A percentile compares a stretch with the other conserved stretches of the same genome.
Conservation (phyloP, 2,888 invertebrate genomes). For the Adineta ricciae region DNA sequence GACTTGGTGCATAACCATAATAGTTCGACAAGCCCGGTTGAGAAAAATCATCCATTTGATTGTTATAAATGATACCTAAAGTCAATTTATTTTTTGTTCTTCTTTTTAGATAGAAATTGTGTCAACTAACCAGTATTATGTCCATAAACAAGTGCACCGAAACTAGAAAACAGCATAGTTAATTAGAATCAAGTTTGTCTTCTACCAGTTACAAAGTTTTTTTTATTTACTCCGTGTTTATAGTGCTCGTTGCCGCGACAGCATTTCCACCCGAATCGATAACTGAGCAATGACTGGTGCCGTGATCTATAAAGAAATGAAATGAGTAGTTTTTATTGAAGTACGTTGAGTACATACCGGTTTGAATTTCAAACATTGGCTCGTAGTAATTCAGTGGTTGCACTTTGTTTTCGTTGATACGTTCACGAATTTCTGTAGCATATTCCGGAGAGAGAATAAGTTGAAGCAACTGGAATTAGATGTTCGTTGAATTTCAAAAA, state of each 20-base stretch:
- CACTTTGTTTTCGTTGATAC: background rate
- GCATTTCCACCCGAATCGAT: slow-evolving; percentile 44
- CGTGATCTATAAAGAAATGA: slow-evolving; percentile 34
- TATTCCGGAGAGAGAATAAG: background rate
- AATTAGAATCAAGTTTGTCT: background rate
- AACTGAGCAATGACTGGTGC: slow-evolving; percentile 45
- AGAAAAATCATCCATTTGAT: slow-evolving; percentile 78
- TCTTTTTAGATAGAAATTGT: slow-evolving; percentile 46
- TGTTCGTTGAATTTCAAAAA: too few species aligned
- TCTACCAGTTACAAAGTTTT: background rate
- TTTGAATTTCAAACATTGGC: background rate
- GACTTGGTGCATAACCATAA: slow-evolving; percentile 58
- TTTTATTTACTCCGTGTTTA: slow-evolving; percentile 43
- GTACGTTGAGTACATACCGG: background rate
- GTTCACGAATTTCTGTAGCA: background rate
- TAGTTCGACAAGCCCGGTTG: slow-evolving; percentile 36
- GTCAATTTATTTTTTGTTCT: slow-evolving; percentile 31
- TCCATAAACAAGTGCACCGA: slow-evolving; percentile 61
- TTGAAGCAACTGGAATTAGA: background rate
- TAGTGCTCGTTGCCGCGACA: slow-evolving; percentile 44
- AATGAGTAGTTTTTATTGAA: too few species aligned
- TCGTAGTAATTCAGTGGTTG: background rate
- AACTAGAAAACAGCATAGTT: slow-evolving; percentile 54
- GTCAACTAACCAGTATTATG: slow-evolving; percentile 53
- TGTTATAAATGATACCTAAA: slow-evolving; percentile 81